Percentiles rank a stretch among this genome's conserved stretches.
These are phyloP conservation scores for Cygnus buccinator DNA, from an alignment of 2,113 vertebrate genomes.

Conservation along the genomic window DNA sequence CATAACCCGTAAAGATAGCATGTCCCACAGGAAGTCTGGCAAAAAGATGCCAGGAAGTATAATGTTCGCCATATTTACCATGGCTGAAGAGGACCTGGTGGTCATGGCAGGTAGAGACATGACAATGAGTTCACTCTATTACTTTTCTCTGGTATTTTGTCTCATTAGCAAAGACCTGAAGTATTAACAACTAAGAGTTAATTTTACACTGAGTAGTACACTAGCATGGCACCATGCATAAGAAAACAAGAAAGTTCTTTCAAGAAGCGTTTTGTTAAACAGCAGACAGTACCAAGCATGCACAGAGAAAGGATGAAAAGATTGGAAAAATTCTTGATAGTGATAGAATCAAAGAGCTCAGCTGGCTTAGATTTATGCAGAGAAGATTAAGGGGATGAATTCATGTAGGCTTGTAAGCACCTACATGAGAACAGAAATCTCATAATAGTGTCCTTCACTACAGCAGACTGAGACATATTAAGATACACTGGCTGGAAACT, in stretches of 20 bases:
- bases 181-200: background rate
- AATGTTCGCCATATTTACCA: rapidly evolving
- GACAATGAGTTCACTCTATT: background rate
- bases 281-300: background rate
- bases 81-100: background rate
- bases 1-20: background rate
- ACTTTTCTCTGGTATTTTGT: background rate
- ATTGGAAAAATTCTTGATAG: background rate
- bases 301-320: background rate
- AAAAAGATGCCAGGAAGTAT: background rate
- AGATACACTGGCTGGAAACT: background rate
- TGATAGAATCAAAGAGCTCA: background rate
- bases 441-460: background rate
- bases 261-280: background rate
- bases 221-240: background rate
- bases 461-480: background rate
- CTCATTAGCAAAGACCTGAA: background rate
- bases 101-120: rapidly evolving
- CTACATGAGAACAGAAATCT: slow-evolving; percentile 11
- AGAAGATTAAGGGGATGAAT: slow-evolving; percentile 22
- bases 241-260: background rate
- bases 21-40: background rate
- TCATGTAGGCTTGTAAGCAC: background rate
- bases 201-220: background rate
- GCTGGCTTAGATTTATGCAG: background rate